A percentile compares a stretch with the other conserved stretches of the same genome.
phyloP scores from a whole-genome alignment of 2,888 invertebrate species.

The Tricholauxania praeusta region DNA sequence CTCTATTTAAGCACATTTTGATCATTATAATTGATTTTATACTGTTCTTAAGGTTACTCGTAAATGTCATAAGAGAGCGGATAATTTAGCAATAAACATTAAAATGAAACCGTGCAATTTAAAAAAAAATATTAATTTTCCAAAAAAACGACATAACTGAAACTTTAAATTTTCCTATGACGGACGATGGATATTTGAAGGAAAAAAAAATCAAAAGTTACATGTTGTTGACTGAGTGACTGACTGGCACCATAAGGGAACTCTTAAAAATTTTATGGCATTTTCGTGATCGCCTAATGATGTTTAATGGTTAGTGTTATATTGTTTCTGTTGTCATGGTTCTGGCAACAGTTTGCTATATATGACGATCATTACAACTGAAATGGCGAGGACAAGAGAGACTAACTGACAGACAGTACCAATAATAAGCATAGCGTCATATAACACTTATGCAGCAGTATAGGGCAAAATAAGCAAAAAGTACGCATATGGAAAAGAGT shows the following conservation, averaged over 20 bases:
- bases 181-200: no score
- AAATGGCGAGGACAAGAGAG: conserved; percentile 27
- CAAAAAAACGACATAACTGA: conserved; percentile 1
- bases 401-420: no score
- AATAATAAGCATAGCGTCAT: no score
- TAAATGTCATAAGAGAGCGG: no score
- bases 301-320: conserved; percentile 31
- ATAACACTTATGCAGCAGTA: no score
- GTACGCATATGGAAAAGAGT: no score
- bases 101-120: conserved; percentile 20
- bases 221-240: conserved; percentile 2
- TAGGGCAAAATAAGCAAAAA: no score
- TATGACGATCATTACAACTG: conserved; percentile 8
- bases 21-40: no score
- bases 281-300: conserved; percentile 42
- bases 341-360: not conserved
- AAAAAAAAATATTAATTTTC: conserved; percentile 4
- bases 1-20: no score
- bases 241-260: conserved; percentile 31
- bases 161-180: conserved; percentile 1
- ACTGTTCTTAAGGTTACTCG: no score
- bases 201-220: no score
- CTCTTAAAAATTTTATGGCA: conserved; percentile 38
- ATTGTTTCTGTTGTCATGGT: conserved; percentile 9
- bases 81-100: not conserved